Base-by-base conservation (phyloP, 2,113 vertebrate species). In the Stigmatopora argus region DNA sequence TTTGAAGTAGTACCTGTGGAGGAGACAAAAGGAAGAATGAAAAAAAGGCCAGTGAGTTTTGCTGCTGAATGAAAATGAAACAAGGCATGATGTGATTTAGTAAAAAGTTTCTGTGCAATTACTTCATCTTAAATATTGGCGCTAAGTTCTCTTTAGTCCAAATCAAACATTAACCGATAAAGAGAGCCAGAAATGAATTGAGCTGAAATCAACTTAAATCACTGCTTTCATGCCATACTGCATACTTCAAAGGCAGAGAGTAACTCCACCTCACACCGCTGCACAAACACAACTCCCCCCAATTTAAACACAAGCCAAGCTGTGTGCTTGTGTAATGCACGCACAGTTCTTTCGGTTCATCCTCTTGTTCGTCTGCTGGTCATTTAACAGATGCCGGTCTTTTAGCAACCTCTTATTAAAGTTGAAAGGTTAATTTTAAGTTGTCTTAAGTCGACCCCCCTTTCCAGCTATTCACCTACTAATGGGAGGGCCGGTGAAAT, bases 1-100 rank as follows among this genome's bases (percentile, higher is more conserved):
- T 81, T 98, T 98, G 90, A 98, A 98, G 90, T 98, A 98, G 93
- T 95, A 98, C 92, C 94, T 98, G 87, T 56, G 63, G 71, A 65
- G 68, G 69, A 67, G 41, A 61, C 86, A 53, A 72, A 35, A 48
- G 52, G 64, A 34, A 61, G 46, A 49, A 69, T 83, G 78, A 88
- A 71, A 72, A 63, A 70, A 57, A 26, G 67, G 51, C 11, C 31
- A 15, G 6, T 55, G 48, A 55, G 70, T 23, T 58, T 60, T 55
- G 69, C 78, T 59, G 68, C 11, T 69, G 49, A 75, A 69, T 67
- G 66, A 35, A 74, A 79, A 83, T 38, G 1, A 48, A 70, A 70
- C 7, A 65, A 77, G 77, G 77, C 74, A 74, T 69, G 23, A 56
- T 56, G 5, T 56, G 53, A 56, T 13, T 23, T 48, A 23, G 19